Conservation (phyloP, 2,113 vertebrate species). For the Pipa parva region DNA sequence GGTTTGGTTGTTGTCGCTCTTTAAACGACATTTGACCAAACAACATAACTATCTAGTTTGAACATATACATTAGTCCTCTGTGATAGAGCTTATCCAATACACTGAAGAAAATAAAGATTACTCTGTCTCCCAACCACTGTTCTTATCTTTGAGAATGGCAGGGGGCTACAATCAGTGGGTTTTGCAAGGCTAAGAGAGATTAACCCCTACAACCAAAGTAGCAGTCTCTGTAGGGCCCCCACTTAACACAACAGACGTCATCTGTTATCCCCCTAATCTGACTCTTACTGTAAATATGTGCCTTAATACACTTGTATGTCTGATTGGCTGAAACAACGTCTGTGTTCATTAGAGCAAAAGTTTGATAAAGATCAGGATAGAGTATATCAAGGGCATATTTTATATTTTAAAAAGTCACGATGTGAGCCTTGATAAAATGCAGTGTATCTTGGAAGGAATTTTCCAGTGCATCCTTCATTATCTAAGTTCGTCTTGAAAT, state of each 20-base stretch:
- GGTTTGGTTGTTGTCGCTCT: too few species aligned
- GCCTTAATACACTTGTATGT: too few species aligned
- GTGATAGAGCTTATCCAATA: constrained; percentile 27
- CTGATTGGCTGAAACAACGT: too few species aligned
- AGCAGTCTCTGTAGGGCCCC: constrained; percentile 52
- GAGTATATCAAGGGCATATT: too few species aligned
- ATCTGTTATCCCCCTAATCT: background rate
- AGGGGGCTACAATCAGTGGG: constrained; percentile 68
- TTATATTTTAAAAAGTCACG: too few species aligned
- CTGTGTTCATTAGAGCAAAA: too few species aligned
- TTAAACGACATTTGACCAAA: too few species aligned
- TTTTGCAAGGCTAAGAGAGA: constrained; percentile 51
- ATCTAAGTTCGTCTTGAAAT: too few species aligned
- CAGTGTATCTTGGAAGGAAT: too few species aligned
- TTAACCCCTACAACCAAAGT: constrained; percentile 56
- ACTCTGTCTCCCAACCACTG: constrained; percentile 22
- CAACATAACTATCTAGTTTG: background rate
- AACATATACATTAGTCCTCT: constrained; percentile 9
- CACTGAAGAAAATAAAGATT: constrained; percentile 33
- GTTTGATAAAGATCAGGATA: too few species aligned
- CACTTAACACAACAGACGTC: constrained; percentile 49
- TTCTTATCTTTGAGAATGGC: constrained; percentile 57
- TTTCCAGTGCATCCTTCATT: too few species aligned
- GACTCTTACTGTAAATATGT: constrained; percentile 7
- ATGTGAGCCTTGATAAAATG: too few species aligned